phyloP scores from a whole-genome alignment of 2,113 vertebrate genomes.

The Seriola aureovittata region DNA sequence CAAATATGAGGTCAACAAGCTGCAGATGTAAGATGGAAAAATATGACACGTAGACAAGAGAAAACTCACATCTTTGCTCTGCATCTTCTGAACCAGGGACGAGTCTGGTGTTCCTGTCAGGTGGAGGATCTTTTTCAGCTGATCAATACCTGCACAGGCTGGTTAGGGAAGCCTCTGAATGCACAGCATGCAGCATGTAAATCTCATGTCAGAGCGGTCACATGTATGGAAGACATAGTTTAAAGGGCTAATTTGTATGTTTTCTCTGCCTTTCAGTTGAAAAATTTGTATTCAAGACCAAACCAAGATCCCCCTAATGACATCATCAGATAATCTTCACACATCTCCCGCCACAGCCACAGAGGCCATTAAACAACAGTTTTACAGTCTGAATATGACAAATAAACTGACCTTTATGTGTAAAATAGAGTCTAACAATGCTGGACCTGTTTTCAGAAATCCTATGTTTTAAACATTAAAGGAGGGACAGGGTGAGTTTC shows the following conservation, averaged over 20 bases:
- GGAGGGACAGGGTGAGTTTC: not conserved
- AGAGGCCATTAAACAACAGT: no score
- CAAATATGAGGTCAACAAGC: not conserved
- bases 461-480: not conserved
- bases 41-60: not conserved
- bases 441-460: not conserved
- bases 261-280: no score
- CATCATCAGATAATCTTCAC: no score
- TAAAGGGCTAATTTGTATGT: no score
- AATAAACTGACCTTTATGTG: no score
- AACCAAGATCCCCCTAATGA: no score
- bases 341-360: no score
- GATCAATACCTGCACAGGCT: constrained; percentile 83
- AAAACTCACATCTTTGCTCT: constrained; percentile 85
- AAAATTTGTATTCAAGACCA: no score
- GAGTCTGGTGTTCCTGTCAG: constrained; percentile 84
- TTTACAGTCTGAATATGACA: no score
- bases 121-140: constrained; percentile 85
- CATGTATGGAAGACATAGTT: not conserved
- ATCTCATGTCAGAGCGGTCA: not conserved
- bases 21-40: not conserved
- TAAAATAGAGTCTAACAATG: no score
- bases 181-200: not conserved
- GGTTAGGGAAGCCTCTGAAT: constrained; percentile 64
- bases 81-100: constrained; percentile 85